Percentiles rank a stretch among this genome's conserved stretches.
These are phyloP conservation scores for Bos indicus DNA, from an alignment of 2,113 vertebrate genomes.

Conservation along the genomic window DNA sequence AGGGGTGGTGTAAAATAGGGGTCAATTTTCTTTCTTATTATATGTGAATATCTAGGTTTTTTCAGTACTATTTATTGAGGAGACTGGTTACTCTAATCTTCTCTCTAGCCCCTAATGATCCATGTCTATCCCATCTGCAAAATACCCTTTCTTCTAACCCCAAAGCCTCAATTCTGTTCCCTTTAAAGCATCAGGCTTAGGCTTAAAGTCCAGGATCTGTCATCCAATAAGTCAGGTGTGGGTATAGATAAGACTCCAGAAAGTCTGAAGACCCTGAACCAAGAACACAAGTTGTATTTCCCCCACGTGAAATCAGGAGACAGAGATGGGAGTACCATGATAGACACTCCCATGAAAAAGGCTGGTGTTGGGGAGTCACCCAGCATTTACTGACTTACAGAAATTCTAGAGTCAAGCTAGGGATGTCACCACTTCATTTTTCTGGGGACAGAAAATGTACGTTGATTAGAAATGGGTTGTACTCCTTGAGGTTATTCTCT, in stretches of 20 bases:
- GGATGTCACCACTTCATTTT: not conserved
- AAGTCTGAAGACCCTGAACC: not conserved
- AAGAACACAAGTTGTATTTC: not conserved
- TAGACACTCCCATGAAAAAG: not conserved
- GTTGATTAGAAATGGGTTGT: not conserved
- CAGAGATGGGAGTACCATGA: not conserved
- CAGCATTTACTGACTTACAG: not conserved
- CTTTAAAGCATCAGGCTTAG: not conserved
- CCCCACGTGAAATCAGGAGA: not conserved
- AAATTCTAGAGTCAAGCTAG: not conserved
- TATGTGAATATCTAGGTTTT: not conserved
- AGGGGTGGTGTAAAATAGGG: not conserved
- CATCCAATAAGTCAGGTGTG: not conserved
- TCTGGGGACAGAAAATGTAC: not conserved
- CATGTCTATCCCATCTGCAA: not conserved
- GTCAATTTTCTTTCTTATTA: not conserved
- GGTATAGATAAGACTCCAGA: not conserved
- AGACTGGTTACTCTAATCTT: not conserved
- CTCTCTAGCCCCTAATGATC: not conserved
- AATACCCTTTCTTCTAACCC: not conserved
- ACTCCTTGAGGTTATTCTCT: not conserved
- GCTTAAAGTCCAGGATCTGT: not conserved
- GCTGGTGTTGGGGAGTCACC: fast-evolving
- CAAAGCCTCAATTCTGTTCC: not conserved
- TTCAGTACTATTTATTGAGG: not conserved